phyloP scores from a whole-genome alignment of 2,113 vertebrate genomes.

The Austrofundulus limnaeus region DNA sequence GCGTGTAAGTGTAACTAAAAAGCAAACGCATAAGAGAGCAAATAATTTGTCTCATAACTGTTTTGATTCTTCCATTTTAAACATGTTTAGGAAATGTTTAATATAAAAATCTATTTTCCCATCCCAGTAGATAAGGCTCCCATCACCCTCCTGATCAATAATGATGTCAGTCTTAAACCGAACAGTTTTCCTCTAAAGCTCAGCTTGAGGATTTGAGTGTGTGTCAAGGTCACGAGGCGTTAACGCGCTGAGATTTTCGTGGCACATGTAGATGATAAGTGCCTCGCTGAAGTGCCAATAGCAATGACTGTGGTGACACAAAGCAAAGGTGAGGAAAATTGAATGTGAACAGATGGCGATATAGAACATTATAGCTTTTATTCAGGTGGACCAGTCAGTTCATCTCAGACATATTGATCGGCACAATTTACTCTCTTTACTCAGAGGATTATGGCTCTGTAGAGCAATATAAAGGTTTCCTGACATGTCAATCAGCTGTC shows the following conservation, averaged over 20 bases:
- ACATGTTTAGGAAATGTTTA: neutral
- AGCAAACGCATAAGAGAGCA: no score
- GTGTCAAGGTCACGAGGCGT: neutral
- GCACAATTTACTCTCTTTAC: conserved; percentile 76
- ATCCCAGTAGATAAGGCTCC: neutral
- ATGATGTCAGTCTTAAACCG: neutral
- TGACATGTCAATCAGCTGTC: conserved; percentile 77
- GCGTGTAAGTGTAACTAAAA: no score
- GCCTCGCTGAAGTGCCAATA: conserved; percentile 1
- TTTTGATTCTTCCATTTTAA: neutral
- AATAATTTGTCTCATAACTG: neutral
- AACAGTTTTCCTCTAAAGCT: neutral
- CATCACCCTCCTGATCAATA: neutral
- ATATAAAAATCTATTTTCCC: neutral
- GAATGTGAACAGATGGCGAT: conserved; percentile 64
- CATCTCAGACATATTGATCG: conserved; percentile 73
- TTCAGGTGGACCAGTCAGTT: conserved; percentile 64
- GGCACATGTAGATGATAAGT: conserved; percentile 25
- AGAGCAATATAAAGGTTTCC: conserved; percentile 80
- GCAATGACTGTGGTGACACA: conserved; percentile 51
- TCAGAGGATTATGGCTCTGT: conserved; percentile 73
- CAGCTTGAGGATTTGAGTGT: neutral
- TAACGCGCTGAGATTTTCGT: conserved; percentile 18
- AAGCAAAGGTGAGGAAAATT: conserved; percentile 52
- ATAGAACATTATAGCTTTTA: conserved; percentile 44